A percentile compares a stretch with the other conserved stretches of the same genome.
Evolutionary conservation across 2,797 vertebrate genomes (phyloP).

Genomic region (Eleutherodactylus coqui): DNA sequence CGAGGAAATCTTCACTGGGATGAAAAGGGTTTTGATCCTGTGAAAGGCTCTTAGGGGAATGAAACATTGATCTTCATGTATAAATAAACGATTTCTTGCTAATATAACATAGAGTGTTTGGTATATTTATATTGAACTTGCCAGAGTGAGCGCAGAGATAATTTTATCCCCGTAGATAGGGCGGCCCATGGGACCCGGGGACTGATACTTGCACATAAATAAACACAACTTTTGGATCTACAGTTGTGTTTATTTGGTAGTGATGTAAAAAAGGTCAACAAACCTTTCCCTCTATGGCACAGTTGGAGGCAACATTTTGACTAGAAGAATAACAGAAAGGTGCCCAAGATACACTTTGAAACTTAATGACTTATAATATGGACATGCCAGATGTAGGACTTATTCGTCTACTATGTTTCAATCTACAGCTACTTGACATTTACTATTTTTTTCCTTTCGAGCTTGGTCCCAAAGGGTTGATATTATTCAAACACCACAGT

Average conservation of each 20-base stretch:
- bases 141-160: conserved; percentile 51
- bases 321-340: conserved; percentile 43
- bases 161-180: conserved; percentile 53
- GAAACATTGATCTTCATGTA: conserved; percentile 55
- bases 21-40: conserved; percentile 56
- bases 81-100: conserved; percentile 59
- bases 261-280: conserved; percentile 55
- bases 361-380: conserved; percentile 20
- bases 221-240: conserved; percentile 58
- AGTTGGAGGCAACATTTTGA: conserved; percentile 54
- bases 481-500: background rate
- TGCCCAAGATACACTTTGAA: conserved; percentile 51
- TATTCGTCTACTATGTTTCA: background rate
- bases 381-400: conserved; percentile 27
- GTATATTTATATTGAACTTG: conserved; percentile 57
- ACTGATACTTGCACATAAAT: conserved; percentile 53
- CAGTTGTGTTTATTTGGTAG: conserved; percentile 56
- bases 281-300: conserved; percentile 38
- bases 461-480: background rate
- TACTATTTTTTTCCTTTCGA: background rate
- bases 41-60: conserved; percentile 44
- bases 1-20: conserved; percentile 43
- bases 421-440: background rate
- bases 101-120: conserved; percentile 58
- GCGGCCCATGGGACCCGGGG: conserved; percentile 31